Evolutionary conservation across 2,888 invertebrate genomes (phyloP), one percentile per base, ranked within the genome.

Genomic region (Synanthedon andrenaeformis): DNA sequence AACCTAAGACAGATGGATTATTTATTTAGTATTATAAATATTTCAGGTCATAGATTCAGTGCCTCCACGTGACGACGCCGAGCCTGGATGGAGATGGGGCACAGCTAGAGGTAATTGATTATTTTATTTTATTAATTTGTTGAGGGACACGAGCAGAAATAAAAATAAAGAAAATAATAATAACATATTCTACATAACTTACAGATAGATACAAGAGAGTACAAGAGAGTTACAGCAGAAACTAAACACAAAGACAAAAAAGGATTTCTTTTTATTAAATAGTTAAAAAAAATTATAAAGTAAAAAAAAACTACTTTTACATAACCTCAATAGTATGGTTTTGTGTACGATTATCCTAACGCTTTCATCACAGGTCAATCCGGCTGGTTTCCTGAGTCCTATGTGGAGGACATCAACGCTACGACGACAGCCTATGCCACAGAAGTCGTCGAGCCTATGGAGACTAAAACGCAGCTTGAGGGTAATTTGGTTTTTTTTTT

Each of bases 51-150:
- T 94, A 76, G 89, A 89, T 0, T 90, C 81, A 0, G 91, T 90
- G 57, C 92, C 94, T 3, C 89, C 91, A 4, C 90, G 94, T 54
- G 95, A 96, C 67, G 94, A 93, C 62, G 94, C 96, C 0, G 99
- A 99, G 72, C 97, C 97, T 0, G 99, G 98, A n/a, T 99, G 99
- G 98, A 86, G 96, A 65, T 96, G 96, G 61, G 99, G 99, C 0
- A 94, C 95, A 67, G 92, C 96, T 41, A 90, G 95, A 69, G 98
- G 88, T 84, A 56, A 49, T 17, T 17, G 17, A 2, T 12, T n/a
- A 49, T 49, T 14, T 42, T 3, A 12, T 42, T 42, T 42, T 42
- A 3, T 42, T 12, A 42, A 3, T 12, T 42, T 12, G 2, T 42
- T 12, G 2, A 42, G 12, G 41, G 35, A 41, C 50, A 12, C 12